Percentiles rank a stretch among this genome's conserved stretches.
Conservation (phyloP, 2,888 invertebrate species). For the Polylopha cassiicola region DNA sequence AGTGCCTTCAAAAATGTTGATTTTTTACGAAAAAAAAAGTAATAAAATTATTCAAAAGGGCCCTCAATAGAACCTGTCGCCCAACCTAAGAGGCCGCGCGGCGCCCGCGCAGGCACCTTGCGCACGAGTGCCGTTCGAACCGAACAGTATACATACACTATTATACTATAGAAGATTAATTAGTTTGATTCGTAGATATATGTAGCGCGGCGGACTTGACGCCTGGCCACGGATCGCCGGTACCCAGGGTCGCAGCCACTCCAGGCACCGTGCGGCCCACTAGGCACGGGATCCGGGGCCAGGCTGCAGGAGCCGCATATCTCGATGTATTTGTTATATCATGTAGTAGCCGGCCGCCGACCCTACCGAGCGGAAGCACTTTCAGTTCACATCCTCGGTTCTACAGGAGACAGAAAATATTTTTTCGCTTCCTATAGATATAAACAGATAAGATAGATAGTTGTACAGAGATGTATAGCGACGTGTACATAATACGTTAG, state of each 20-base stretch:
- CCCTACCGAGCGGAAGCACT: conserved; percentile 54
- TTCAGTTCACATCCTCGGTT: conserved; percentile 70
- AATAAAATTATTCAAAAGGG: conserved; percentile 85
- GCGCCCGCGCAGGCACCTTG: conserved; percentile 48
- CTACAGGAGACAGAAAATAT: conserved; percentile 47
- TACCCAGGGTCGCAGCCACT: conserved; percentile 2
- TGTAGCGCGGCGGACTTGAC: conserved; percentile 55
- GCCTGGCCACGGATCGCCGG: conserved; percentile 32
- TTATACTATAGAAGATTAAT: conserved; percentile 76
- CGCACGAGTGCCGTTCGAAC: conserved; percentile 56
- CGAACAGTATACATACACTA: conserved; percentile 69
- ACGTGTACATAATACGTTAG: conserved; percentile 71
- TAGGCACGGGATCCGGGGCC: conserved; percentile 35
- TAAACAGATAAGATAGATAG: conserved; percentile 67
- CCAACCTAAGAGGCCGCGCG: conserved; percentile 78
- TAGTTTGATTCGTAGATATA: conserved; percentile 76
- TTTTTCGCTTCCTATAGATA: conserved; percentile 65
- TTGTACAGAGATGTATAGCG: conserved; percentile 71
- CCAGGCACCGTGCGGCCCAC: conserved; percentile 1
- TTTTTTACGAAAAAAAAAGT: conserved; percentile 88
- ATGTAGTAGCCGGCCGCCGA: conserved; percentile 66
- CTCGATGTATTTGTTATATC: conserved; percentile 76
- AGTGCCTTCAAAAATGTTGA: conserved; percentile 93
- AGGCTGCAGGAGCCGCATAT: conserved; percentile 43
- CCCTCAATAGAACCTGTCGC: conserved; percentile 91